These are phyloP conservation scores for Oegoconia quadripuncta DNA, from an alignment of 2,888 invertebrate genomes.

Conservation along the genomic window DNA sequence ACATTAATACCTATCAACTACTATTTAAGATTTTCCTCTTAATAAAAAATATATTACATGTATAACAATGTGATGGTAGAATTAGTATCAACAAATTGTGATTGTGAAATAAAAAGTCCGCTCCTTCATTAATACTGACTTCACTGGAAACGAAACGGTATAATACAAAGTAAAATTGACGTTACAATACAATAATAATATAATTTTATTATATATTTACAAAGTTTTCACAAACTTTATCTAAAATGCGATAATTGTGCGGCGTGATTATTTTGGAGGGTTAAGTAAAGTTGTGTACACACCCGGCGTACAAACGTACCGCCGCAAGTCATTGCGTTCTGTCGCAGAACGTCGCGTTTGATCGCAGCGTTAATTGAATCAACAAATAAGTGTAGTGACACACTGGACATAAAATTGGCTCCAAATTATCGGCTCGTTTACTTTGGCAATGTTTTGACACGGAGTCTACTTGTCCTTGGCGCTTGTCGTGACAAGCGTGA, in stretches of 20 bases:
- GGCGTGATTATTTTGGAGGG: conserved; percentile 43
- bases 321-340: too few relatives aligned
- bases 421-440: too few relatives aligned
- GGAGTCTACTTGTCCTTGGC: too few relatives aligned
- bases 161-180: conserved; percentile 53
- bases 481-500: too few relatives aligned
- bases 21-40: conserved; percentile 76
- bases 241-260: conserved; percentile 39
- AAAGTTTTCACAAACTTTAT: conserved; percentile 63
- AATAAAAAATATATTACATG: conserved; percentile 77
- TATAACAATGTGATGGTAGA: conserved; percentile 63
- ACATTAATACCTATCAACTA: conserved; percentile 76
- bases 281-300: too few relatives aligned
- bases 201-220: conserved; percentile 64
- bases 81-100: conserved; percentile 65
- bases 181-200: conserved; percentile 28
- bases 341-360: too few relatives aligned
- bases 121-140: conserved; percentile 61
- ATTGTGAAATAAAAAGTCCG: conserved; percentile 43
- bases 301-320: too few relatives aligned
- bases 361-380: too few relatives aligned
- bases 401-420: too few relatives aligned
- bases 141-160: conserved; percentile 44
- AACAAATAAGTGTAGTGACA: too few relatives aligned
- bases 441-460: too few relatives aligned